Base-by-base conservation (phyloP, 2,888 invertebrate genomes). In the Xylocampa areola region DNA sequence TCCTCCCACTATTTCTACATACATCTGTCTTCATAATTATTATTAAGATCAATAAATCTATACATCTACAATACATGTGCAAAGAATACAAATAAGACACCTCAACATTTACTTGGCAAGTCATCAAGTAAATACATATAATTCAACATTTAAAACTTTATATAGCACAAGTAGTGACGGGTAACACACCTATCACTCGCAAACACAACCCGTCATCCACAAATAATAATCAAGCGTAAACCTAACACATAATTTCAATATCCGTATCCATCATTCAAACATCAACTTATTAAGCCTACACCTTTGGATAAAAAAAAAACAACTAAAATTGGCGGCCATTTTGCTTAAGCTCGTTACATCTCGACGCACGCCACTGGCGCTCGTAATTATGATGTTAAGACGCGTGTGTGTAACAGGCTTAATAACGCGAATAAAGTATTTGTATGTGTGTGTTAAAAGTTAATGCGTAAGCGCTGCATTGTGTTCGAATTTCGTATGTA, bases 321-420 rank as follows among this genome's bases (percentile, higher is more conserved):
- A 80, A 90, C 86, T 80, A 88, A 90, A 89, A 89, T 89, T 87
- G 87, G 86, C 87, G 82, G 91, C 93, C 93, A 93, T 94, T 93
- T 94, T 93, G 91, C 92, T 90, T 87, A 89, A 86, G 89, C 92
- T 90, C 89, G 92, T 94, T 91, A 92, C 92, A 91, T 86, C 87
- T 87, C 89, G 89, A 88, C 92, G 91, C 92, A 90, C 91, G 93
- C 92, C 91, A 90, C 85, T 88, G 91, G 89, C 87, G 86, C 86
- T 86, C 85, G 86, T 94, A 92, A 94, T 94, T 93, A 93, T 90
- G 88, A 90, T 89, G 92, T 75, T 75, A 60, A 65, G 55, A 65
- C 45, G 58, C 51, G 25, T 86, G 87, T 85, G 81, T 82, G 82
- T 76, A 72, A 67, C 75, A 67, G 59, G 75, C 78, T 36, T 77